Evolutionary conservation across 2,113 vertebrate species (phyloP).

Genomic region (Corythornis cristatus): DNA sequence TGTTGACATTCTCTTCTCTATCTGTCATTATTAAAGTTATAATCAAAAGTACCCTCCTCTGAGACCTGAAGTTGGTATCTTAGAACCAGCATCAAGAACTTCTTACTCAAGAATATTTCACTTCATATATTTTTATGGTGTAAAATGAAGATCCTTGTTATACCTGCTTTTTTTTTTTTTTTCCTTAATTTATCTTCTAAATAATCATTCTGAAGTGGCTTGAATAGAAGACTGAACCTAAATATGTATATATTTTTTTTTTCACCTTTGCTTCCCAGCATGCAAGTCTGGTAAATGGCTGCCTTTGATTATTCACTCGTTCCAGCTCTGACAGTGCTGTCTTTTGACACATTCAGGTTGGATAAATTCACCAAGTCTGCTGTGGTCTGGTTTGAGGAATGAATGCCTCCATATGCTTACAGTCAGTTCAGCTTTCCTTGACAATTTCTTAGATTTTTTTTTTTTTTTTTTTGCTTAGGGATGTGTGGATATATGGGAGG

Average conservation of each 20-base stretch:
- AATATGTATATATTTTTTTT: not conserved
- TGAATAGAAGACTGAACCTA: not conserved
- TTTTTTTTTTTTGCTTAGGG: not conserved
- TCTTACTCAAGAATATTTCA: not conserved
- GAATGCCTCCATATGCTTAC: not conserved
- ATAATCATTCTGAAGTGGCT: not conserved
- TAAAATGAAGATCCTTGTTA: not conserved
- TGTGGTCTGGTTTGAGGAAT: not conserved
- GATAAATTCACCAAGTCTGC: not conserved
- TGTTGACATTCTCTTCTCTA: constrained; percentile 12
- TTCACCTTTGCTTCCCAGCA: not conserved
- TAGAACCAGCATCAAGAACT: not conserved
- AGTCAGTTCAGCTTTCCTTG: not conserved
- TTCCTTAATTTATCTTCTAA: not conserved
- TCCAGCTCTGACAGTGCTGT: not conserved
- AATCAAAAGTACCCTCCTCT: not conserved
- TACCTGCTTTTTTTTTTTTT: not conserved
- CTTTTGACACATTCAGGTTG: not conserved
- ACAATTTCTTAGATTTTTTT: not conserved
- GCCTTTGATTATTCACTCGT: not conserved
- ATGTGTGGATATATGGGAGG: not conserved
- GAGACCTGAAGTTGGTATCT: not conserved
- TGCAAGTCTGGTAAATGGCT: not conserved
- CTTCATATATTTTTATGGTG: not conserved
- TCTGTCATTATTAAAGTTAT: constrained; percentile 6